phyloP scores from a whole-genome alignment of 2,888 invertebrate genomes.

The Carabus problematicus region DNA sequence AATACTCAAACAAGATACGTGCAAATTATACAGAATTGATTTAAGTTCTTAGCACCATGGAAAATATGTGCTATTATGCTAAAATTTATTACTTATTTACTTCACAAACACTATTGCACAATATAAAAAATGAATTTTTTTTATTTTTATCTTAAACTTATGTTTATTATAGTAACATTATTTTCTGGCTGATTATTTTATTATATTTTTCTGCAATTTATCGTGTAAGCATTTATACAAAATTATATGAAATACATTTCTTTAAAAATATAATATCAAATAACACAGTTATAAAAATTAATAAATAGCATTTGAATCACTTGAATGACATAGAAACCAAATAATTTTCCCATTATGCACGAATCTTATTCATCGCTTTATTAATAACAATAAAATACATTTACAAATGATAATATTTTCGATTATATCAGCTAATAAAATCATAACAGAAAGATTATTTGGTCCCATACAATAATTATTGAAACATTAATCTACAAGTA shows the following conservation, averaged over 20 bases:
- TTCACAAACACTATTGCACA: conserved; percentile 8
- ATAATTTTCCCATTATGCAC: conserved; percentile 10
- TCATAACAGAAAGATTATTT: conserved; percentile 4
- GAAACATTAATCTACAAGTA: neutral
- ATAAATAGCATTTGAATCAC: conserved; percentile 21
- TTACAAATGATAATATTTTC: neutral
- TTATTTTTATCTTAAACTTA: neutral
- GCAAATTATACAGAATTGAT: conserved; percentile 2
- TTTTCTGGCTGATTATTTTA: conserved; percentile 4
- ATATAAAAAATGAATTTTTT: conserved; percentile 11
- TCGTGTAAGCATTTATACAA: conserved; percentile 8
- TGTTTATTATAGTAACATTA: no score
- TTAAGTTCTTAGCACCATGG: conserved; percentile 3
- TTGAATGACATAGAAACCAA: conserved; percentile 8
- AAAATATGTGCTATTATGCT: conserved; percentile 10
- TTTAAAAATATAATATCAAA: conserved; percentile 26
- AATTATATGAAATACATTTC: conserved; percentile 19
- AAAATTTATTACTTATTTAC: neutral
- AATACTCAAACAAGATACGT: neutral
- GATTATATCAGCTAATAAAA: neutral
- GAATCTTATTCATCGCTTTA: neutral
- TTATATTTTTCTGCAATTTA: conserved; percentile 4
- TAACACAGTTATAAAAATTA: conserved; percentile 26
- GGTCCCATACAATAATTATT: neutral
- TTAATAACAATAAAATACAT: neutral